Percentiles rank a stretch among this genome's conserved stretches.
These are phyloP conservation scores for Leptodactylus fallax DNA, from an alignment of 2,797 vertebrate species.

Conservation along the genomic window DNA sequence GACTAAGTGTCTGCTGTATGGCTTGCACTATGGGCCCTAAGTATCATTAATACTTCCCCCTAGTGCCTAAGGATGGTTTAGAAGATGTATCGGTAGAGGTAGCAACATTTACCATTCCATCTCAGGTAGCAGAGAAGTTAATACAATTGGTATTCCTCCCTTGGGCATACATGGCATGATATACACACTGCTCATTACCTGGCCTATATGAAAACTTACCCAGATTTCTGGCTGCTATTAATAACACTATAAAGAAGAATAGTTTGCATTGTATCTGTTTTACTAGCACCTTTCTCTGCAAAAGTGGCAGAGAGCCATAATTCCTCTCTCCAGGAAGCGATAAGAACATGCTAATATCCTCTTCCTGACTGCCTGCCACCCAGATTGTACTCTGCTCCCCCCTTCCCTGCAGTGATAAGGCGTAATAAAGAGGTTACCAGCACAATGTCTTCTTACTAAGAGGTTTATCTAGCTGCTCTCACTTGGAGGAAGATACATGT, in stretches of 20 bases:
- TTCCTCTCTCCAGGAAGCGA: slow-evolving; percentile 42
- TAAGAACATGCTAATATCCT: slow-evolving; percentile 61
- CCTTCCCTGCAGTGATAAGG: slow-evolving; percentile 51
- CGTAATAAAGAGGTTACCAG: slow-evolving; percentile 58
- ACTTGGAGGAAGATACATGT: slow-evolving; percentile 52
- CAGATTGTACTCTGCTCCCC: slow-evolving; percentile 41
- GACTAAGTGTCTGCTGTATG: no score
- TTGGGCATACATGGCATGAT: not conserved
- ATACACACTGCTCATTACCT: no score
- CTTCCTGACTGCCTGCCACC: slow-evolving; percentile 56
- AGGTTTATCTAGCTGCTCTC: slow-evolving; percentile 56
- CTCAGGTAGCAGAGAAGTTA: not conserved
- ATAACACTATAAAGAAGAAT: not conserved
- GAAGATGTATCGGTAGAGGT: not conserved
- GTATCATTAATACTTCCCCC: no score
- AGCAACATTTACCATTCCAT: not conserved
- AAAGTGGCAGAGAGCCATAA: slow-evolving; percentile 47
- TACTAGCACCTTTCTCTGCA: slow-evolving; percentile 7
- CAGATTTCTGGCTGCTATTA: slow-evolving; percentile 19
- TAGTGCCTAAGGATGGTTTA: not conserved
- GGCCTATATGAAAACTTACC: not conserved
- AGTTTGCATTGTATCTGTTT: slow-evolving; percentile 17
- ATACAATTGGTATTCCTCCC: not conserved
- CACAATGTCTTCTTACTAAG: slow-evolving; percentile 53
- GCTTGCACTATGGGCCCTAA: no score